A percentile compares a stretch with the other conserved stretches of the same genome.
phyloP scores from a whole-genome alignment of 2,113 vertebrate genomes.

The Thryonomys swinderianus region DNA sequence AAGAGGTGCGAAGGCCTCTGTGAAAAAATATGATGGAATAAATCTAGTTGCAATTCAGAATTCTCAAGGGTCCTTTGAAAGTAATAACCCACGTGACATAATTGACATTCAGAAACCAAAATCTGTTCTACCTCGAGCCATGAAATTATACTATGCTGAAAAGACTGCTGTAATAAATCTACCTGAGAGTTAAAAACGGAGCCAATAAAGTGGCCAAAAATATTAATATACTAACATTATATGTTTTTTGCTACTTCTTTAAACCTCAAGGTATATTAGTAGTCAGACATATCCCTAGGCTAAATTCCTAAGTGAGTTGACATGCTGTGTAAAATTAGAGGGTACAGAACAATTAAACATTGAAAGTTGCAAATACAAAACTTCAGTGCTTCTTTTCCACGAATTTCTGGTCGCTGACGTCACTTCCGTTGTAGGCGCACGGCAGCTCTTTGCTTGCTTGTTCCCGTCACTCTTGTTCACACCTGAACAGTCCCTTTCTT shows the following conservation, averaged over 20 bases:
- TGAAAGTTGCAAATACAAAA: constrained; percentile 44
- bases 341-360: constrained; percentile 59
- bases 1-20: neutral
- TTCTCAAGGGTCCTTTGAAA: constrained; percentile 69
- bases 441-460: neutral
- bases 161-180: constrained; percentile 72
- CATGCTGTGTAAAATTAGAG: constrained; percentile 58
- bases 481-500: neutral
- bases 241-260: constrained; percentile 69
- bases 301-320: constrained; percentile 63
- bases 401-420: neutral
- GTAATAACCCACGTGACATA: constrained; percentile 70
- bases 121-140: constrained; percentile 72
- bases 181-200: constrained; percentile 69
- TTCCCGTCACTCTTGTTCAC: neutral
- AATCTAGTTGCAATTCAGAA: constrained; percentile 45
- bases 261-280: constrained; percentile 53
- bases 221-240: constrained; percentile 76
- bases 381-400: neutral
- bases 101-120: constrained; percentile 75
- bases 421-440: neutral
- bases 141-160: constrained; percentile 78
- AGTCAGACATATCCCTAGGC: constrained; percentile 61
- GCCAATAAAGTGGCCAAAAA: constrained; percentile 70
- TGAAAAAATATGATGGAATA: constrained; percentile 36